Percentiles rank a stretch among this genome's conserved stretches.
These are phyloP conservation scores for Tragelaphus imberbis DNA, from an alignment of 2,113 vertebrate genomes.

Conservation along the genomic window DNA sequence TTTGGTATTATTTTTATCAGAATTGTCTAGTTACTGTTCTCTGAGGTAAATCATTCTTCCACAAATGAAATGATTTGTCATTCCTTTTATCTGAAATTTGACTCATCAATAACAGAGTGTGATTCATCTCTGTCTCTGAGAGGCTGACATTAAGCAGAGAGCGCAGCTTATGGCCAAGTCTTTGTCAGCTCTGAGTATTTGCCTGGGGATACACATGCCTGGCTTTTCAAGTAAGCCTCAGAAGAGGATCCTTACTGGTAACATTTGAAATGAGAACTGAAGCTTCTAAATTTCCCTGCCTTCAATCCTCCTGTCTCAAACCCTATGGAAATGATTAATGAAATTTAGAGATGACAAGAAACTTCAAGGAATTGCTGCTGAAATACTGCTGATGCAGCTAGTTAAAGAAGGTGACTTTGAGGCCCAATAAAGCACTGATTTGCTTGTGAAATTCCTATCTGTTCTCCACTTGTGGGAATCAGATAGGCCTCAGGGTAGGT, in stretches of 20 bases:
- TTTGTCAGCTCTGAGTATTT: background rate
- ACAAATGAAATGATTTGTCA: background rate
- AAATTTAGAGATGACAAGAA: background rate
- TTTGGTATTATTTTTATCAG: background rate
- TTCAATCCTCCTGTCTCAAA: background rate
- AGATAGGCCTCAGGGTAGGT: background rate
- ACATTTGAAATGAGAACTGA: background rate
- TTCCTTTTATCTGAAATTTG: slow-evolving; percentile 4
- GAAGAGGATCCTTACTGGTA: background rate
- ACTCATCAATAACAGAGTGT: background rate
- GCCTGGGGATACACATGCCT: background rate
- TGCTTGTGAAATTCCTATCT: background rate
- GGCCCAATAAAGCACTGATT: background rate
- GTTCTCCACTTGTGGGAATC: background rate
- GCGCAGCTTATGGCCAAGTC: background rate
- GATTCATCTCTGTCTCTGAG: background rate
- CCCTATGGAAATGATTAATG: background rate
- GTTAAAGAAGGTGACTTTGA: background rate
- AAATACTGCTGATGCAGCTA: background rate
- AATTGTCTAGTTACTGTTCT: background rate
- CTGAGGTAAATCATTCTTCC: background rate
- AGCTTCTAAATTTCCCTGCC: background rate
- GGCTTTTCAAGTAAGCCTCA: background rate
- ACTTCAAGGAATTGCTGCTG: background rate
- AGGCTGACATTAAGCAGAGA: background rate